Evolutionary conservation across 2,113 vertebrate genomes (phyloP).

Genomic region (Sylvietta virens): DNA sequence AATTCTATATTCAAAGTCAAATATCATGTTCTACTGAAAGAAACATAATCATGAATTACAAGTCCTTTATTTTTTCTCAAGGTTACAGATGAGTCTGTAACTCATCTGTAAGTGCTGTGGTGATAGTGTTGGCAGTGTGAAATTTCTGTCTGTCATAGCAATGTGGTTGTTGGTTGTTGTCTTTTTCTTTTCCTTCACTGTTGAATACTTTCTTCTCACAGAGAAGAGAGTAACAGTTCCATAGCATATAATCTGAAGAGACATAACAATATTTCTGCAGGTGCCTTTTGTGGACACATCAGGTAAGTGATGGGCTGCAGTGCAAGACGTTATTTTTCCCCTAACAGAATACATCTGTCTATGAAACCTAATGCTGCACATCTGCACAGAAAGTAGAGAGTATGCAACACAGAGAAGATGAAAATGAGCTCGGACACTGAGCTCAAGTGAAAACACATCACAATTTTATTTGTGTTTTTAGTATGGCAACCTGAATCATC

Average conservation of each 20-base stretch:
- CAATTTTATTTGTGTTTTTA: neutral
- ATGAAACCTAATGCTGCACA: neutral
- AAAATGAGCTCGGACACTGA: neutral
- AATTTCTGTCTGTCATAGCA: neutral
- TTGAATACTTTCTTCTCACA: neutral
- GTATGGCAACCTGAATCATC: neutral
- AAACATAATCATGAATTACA: neutral
- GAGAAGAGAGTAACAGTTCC: neutral
- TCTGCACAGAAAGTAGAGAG: neutral
- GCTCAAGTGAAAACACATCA: neutral
- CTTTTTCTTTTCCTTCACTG: neutral
- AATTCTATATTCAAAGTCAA: neutral
- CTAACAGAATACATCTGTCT: neutral
- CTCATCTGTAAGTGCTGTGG: neutral
- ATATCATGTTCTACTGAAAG: neutral
- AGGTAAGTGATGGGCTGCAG: neutral
- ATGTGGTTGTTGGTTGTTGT: fast-evolving
- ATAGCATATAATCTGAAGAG: neutral
- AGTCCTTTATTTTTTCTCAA: neutral
- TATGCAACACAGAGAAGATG: neutral
- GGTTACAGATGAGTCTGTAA: neutral
- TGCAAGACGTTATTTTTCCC: neutral
- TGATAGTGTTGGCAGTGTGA: neutral
- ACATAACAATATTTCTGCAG: neutral
- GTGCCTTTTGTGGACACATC: neutral